Percentiles rank a stretch among this genome's conserved stretches.
Evolutionary conservation across 2,113 vertebrate species (phyloP).

Genomic region (Chlorocebus sabaeus): DNA sequence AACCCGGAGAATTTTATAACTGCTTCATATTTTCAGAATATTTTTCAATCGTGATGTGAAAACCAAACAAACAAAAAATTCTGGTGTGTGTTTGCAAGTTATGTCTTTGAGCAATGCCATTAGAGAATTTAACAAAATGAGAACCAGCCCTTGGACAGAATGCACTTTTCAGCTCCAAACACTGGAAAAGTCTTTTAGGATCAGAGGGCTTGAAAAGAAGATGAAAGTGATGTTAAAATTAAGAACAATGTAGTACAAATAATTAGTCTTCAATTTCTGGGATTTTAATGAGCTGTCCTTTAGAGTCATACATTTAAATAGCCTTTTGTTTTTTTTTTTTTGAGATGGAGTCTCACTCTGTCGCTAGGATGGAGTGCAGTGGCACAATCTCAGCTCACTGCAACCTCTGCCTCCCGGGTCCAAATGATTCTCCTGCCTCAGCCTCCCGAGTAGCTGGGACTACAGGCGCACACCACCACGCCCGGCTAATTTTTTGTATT

Average conservation of each 20-base stretch:
- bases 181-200: constrained; percentile 23
- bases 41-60: constrained; percentile 38
- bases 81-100: not conserved
- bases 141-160: not conserved
- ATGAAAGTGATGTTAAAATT: constrained; percentile 28
- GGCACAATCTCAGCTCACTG: too few relatives aligned
- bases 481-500: too few relatives aligned
- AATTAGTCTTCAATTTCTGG: constrained; percentile 4
- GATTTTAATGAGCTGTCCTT: not conserved
- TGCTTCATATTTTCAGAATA: constrained; percentile 39
- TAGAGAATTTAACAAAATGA: constrained; percentile 17
- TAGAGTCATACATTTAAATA: not conserved
- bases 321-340: not conserved
- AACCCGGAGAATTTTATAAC: constrained; percentile 29
- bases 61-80: constrained; percentile 13
- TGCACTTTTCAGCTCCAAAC: not conserved
- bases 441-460: too few relatives aligned
- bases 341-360: too few relatives aligned
- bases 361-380: too few relatives aligned
- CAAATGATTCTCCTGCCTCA: too few relatives aligned
- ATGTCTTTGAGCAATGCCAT: not conserved
- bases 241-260: constrained; percentile 21
- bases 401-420: too few relatives aligned
- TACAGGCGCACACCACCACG: too few relatives aligned
- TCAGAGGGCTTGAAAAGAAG: constrained; percentile 18